Percentiles rank a stretch among this genome's conserved stretches.
Evolutionary conservation across 2,888 invertebrate species (phyloP).

Genomic region (Palloptera scutellata): DNA sequence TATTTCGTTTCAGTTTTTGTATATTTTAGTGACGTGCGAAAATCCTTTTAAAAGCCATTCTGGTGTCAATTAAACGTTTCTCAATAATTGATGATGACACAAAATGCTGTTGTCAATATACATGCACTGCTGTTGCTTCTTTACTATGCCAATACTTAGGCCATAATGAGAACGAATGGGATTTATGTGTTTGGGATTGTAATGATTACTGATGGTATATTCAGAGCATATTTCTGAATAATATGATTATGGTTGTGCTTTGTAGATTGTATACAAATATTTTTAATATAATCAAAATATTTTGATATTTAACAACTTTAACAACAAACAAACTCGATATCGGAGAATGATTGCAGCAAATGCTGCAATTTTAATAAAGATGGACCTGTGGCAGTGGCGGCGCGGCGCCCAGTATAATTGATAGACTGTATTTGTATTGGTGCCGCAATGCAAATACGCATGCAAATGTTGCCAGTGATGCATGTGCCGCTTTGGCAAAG

Average conservation of each 20-base stretch:
- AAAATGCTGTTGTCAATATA: constrained; percentile 1
- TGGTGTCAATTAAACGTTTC: not conserved
- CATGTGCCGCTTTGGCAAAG: too few species aligned
- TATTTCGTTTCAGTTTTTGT: too few species aligned
- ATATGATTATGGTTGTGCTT: not conserved
- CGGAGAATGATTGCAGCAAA: too few species aligned
- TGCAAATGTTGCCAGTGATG: too few species aligned
- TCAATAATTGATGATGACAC: not conserved
- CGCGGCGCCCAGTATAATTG: too few species aligned
- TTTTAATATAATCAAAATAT: constrained; percentile 5
- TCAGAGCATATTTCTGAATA: not conserved
- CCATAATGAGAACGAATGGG: too few species aligned
- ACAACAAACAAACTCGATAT: too few species aligned
- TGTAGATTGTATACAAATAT: not conserved
- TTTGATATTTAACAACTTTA: not conserved
- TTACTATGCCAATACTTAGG: too few species aligned
- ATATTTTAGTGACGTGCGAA: constrained; percentile 41
- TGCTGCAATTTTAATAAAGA: too few species aligned
- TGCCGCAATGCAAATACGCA: too few species aligned
- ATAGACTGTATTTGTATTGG: too few species aligned
- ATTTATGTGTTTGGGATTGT: not conserved
- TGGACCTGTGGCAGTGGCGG: too few species aligned
- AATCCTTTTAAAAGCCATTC: not conserved
- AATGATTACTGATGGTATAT: not conserved
- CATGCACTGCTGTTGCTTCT: not conserved